phyloP scores from a whole-genome alignment of 2,113 vertebrate species.

The Panthera tigris region DNA sequence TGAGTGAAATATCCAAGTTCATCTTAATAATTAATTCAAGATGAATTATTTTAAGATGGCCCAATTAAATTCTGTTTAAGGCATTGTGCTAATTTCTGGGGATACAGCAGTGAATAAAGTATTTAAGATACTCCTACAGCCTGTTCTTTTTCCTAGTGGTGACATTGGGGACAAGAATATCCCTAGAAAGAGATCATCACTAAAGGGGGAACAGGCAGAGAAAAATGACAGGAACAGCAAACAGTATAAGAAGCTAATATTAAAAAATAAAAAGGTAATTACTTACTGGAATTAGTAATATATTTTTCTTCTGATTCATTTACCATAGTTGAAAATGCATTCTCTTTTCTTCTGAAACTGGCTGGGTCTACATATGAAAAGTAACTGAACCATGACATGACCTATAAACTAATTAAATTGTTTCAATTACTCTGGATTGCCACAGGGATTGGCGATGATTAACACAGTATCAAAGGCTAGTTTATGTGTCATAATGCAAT shows the following conservation, averaged over 20 bases:
- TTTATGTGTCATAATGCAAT: not conserved
- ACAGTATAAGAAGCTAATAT: not conserved
- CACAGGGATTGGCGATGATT: not conserved
- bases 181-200: not conserved
- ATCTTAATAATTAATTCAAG: no score
- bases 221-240: not conserved
- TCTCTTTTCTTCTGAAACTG: not conserved
- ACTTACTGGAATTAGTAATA: not conserved
- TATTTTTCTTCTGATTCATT: not conserved
- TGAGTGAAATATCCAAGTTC: not conserved
- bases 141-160: not conserved
- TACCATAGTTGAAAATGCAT: not conserved
- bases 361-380: not conserved
- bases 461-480: not conserved
- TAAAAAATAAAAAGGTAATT: not conserved
- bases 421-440: not conserved
- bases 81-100: not conserved
- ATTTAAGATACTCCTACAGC: not conserved
- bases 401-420: not conserved
- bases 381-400: not conserved
- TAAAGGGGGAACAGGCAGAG: not conserved
- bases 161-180: no score
- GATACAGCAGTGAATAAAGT: not conserved
- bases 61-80: not conserved
- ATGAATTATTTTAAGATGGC: no score